Percentiles rank a stretch among this genome's conserved stretches.
Conservation (phyloP, 1,140 invertebrate species). For the Sycophila sp. region DNA sequence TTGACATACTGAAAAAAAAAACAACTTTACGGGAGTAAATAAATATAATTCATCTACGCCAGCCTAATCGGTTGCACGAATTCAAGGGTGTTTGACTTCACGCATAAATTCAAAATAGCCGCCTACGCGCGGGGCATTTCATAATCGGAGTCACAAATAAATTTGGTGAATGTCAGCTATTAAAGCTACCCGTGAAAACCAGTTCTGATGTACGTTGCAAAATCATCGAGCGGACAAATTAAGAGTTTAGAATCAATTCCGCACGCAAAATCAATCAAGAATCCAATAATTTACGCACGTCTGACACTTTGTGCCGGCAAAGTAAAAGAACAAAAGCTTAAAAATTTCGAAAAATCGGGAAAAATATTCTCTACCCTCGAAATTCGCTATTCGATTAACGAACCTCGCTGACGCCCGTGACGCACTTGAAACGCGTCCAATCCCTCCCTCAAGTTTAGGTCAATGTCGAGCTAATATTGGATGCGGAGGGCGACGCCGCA, state of each 20-base stretch:
- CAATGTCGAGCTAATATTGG: conserved; percentile 33
- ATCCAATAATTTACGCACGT: background rate
- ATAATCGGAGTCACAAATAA: background rate
- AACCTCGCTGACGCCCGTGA: background rate
- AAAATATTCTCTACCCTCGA: background rate
- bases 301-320: background rate
- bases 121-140: background rate
- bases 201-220: background rate
- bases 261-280: background rate
- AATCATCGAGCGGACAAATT: background rate
- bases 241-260: too few relatives aligned
- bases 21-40: too few relatives aligned
- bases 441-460: conserved; percentile 27
- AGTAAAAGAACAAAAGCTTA: background rate
- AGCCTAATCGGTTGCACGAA: too few relatives aligned
- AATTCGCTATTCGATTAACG: background rate
- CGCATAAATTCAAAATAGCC: too few relatives aligned
- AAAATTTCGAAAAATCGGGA: background rate
- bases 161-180: background rate
- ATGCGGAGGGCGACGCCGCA: background rate
- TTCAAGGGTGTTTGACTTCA: too few relatives aligned
- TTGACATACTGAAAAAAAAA: too few relatives aligned
- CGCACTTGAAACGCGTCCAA: background rate
- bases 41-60: too few relatives aligned
- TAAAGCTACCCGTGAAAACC: background rate